phyloP scores from a whole-genome alignment of 2,888 invertebrate species.

The Nemotelus pantherinus region DNA sequence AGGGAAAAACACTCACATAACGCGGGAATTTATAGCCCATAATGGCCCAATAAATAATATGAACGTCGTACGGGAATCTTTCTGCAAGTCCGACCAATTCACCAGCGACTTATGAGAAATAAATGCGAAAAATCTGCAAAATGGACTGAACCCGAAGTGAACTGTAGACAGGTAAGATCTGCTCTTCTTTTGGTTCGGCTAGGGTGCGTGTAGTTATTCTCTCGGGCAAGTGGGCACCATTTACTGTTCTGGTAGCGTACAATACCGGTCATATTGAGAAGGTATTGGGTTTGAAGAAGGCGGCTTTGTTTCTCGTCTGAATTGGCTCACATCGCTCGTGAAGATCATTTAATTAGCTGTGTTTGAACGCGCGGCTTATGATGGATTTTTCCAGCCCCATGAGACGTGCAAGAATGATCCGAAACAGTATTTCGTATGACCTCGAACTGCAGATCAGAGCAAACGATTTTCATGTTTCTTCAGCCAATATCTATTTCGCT shows the following conservation, averaged over 20 bases:
- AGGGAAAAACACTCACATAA: conserved; percentile 51
- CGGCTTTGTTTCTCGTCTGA: neutral
- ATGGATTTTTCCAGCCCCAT: neutral
- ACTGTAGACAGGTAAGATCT: conserved; percentile 12
- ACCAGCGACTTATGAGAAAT: conserved; percentile 47
- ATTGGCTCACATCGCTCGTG: conserved; percentile 27
- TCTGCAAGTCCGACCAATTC: conserved; percentile 26
- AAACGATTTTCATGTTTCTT: no score
- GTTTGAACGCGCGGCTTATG: conserved; percentile 26
- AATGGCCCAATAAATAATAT: conserved; percentile 52
- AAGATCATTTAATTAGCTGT: conserved; percentile 41
- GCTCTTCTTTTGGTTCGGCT: neutral
- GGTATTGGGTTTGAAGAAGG: neutral
- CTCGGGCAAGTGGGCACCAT: neutral
- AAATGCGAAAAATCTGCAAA: conserved; percentile 27
- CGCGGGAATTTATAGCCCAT: conserved; percentile 50
- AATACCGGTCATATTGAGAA: neutral
- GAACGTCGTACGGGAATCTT: conserved; percentile 45
- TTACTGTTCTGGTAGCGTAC: neutral
- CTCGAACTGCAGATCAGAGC: no score
- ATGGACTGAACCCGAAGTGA: conserved; percentile 5
- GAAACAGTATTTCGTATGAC: no score
- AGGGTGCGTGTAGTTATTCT: neutral
- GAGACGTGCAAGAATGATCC: no score
- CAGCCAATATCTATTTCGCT: no score